These are phyloP conservation scores for Horisme vitalbata DNA, from an alignment of 2,888 invertebrate species.

Conservation along the genomic window DNA sequence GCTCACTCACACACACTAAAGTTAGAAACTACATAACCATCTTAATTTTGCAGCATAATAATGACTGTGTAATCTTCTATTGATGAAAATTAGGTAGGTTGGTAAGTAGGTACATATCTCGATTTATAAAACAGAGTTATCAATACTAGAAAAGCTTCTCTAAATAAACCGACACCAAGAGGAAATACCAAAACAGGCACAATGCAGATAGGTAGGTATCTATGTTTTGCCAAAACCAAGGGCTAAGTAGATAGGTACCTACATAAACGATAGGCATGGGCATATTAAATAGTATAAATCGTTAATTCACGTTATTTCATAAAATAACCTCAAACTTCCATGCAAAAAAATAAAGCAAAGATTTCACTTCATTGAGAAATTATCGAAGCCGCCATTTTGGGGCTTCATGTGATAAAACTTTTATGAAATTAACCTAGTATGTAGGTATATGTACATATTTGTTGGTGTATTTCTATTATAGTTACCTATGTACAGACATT, in stretches of 20 bases:
- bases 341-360: conserved; percentile 18
- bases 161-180: no score
- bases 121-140: neutral
- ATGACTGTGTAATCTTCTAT: conserved; percentile 19
- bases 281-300: neutral
- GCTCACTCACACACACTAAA: conserved; percentile 40
- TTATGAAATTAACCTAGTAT: neutral
- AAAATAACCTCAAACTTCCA: conserved; percentile 6
- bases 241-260: no score
- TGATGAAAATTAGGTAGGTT: neutral
- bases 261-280: no score
- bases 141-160: neutral
- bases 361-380: conserved; percentile 12
- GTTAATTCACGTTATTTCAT: neutral
- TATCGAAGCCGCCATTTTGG: conserved; percentile 23
- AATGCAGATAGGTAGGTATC: no score
- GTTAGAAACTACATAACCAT: conserved; percentile 25
- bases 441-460: no score
- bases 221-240: no score
- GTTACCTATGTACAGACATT: conserved; percentile 23
- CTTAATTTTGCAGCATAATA: conserved; percentile 53
- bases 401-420: neutral
- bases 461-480: conserved; percentile 13
- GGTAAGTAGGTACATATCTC: conserved; percentile 1
- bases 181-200: no score